These are phyloP conservation scores for Sapajus apella DNA, from an alignment of 2,113 vertebrate genomes.

Conservation along the genomic window DNA sequence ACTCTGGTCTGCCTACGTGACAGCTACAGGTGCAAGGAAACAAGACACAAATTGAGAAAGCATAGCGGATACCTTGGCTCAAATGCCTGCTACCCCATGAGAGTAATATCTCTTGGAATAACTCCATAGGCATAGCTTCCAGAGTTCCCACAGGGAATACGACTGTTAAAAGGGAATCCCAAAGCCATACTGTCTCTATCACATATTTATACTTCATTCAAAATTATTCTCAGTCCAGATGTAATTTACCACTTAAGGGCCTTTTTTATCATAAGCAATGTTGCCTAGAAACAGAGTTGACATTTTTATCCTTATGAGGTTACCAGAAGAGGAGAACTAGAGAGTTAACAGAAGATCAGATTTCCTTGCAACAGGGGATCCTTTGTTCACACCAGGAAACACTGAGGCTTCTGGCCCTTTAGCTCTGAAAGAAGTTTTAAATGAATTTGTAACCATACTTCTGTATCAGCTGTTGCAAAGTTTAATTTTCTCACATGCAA, in stretches of 20 bases:
- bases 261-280: slow-evolving; percentile 6
- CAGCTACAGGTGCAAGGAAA: not conserved
- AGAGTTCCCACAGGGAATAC: not conserved
- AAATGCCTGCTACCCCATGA: not conserved
- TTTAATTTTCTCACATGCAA: not conserved
- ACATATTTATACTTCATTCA: not conserved
- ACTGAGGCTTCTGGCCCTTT: not conserved
- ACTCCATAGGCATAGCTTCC: not conserved
- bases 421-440: not conserved
- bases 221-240: not conserved
- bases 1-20: not conserved
- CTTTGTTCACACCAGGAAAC: not conserved
- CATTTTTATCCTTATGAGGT: slow-evolving; percentile 17
- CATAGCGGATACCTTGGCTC: not conserved
- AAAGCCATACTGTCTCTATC: not conserved
- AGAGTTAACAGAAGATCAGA: not conserved
- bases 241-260: not conserved
- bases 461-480: not conserved
- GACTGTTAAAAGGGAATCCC: not conserved
- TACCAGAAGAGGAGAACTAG: not conserved
- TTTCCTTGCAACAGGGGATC: not conserved
- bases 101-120: not conserved
- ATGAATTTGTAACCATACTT: not conserved
- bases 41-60: not conserved
- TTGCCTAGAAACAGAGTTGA: slow-evolving; percentile 16